Base-by-base conservation (phyloP, 2,797 vertebrate genomes). In the Periophthalmus magnuspinnatus region DNA sequence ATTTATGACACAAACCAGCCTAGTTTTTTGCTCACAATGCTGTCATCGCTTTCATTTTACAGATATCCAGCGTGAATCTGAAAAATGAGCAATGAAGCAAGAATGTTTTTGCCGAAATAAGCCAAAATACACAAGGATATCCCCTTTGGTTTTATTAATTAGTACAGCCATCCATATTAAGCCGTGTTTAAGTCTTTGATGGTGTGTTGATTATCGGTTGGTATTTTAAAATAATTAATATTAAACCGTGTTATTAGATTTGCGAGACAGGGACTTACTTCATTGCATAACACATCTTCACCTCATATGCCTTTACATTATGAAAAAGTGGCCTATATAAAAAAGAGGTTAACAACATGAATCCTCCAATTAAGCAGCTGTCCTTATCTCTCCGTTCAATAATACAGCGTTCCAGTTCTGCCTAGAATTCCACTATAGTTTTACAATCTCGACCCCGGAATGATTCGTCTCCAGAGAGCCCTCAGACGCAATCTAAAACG, bases 401-500 rank as follows among this genome's bases (percentile, higher is more conserved):
- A 22, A 22, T 13, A 57, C 55, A 57, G 5, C 3, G 14, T 81
- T 72, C 57, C 81, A 70, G 78, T 28, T 78, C 81, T 85, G 81
- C 79, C 81, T 83, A 76, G 84, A 76, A 84, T 83, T 89, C 88
- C 82, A 81, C 84, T 84, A 83, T 80, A 78, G 84, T 71, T 81
- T 82, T 81, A 78, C 72, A 70, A 67, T 74, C 68, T 70, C 14
- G 34, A 70, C 80, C 80, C 67, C 64, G 33, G 70, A 74, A 79
- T 69, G 81, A 88, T 87, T 75, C 84, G 73, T 84, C 87, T 81
- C 80, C 65, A 67, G 80, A 77, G 87, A 84, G 84, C 75, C 82
- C 84, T 80, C 84, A 79, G 78, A 84, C 79, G 75, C 86, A 85
- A 84, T 90, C 89, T 89, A 48, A 87, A 87, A 83, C 78, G 72